Evolutionary conservation across 2,113 vertebrate species (phyloP).

Genomic region (Romanogobio albipinnatus): DNA sequence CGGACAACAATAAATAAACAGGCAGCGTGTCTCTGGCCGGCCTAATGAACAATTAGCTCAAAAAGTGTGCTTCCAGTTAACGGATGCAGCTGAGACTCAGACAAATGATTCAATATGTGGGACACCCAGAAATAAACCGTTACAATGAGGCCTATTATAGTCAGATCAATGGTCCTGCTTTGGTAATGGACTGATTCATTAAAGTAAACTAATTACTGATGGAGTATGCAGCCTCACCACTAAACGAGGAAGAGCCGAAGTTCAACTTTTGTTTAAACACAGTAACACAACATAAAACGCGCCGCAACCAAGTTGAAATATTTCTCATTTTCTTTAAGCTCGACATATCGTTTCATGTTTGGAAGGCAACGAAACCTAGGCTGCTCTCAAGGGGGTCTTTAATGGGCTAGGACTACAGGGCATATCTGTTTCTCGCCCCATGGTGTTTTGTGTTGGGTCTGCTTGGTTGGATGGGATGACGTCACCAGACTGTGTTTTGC

Average conservation of each 20-base stretch:
- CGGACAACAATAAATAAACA: not conserved
- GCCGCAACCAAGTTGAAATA: not conserved
- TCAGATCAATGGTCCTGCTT: constrained; percentile 70
- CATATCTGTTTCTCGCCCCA: constrained; percentile 50
- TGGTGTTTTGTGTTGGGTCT: constrained; percentile 51
- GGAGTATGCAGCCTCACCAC: constrained; percentile 72
- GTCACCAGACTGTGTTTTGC: constrained; percentile 63
- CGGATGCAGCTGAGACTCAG: constrained; percentile 13
- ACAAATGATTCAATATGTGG: constrained; percentile 64
- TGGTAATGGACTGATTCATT: constrained; percentile 77
- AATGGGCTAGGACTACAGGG: constrained; percentile 49
- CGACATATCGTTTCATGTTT: constrained; percentile 34
- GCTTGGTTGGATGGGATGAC: constrained; percentile 55
- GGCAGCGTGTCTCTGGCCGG: not conserved
- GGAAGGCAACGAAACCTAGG: constrained; percentile 6
- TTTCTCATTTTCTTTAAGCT: constrained; percentile 12
- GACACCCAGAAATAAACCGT: constrained; percentile 60
- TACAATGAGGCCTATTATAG: constrained; percentile 69
- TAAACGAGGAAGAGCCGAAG: constrained; percentile 59
- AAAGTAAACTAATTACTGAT: constrained; percentile 71
- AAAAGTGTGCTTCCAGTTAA: constrained; percentile 34
- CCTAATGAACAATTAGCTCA: constrained; percentile 27
- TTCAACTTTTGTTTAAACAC: constrained; percentile 19
- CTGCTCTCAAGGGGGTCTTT: constrained; percentile 38
- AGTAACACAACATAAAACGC: not conserved